Evolutionary conservation across 2,888 invertebrate species (phyloP), one percentile per base, ranked within the genome.

Genomic region (Parnassius mnemosyne): DNA sequence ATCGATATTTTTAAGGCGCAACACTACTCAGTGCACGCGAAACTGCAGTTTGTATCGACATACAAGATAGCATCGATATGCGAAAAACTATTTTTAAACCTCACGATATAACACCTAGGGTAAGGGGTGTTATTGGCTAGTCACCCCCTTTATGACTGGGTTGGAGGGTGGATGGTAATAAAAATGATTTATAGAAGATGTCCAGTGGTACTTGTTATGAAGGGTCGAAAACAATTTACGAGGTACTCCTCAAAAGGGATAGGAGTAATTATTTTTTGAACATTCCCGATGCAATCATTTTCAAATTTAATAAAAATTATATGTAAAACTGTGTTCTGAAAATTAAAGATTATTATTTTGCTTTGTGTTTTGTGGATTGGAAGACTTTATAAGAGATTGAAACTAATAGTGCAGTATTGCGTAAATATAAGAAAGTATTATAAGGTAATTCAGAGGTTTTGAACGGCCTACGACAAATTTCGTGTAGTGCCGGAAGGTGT

Each of bases 101-200:
- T 78, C 74, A 78, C 74, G 74, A 77, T 77, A 80, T 74, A 76
- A 69, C 73, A 74, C 73, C 72, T 69, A 57, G 69, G 75, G 77
- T 72, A 76, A 74, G 70, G 73, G 75, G 68, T 69, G 69, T 78
- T 82, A 83, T 79, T 51, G 76, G 83, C 82, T 69, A 79, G 82
- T 84, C 84, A 85, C 80, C 80, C 79, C 81, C 79, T 68, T 75
- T 71, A 74, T 49, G 13, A 13, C 49, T 74, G 74, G 75, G 76
- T 67, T 65, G 66, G 70, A 73, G 79, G 76, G 78, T 65, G 71
- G 74, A 70, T 69, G 76, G 83, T 83, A 84, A 85, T 87, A 89
- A 89, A 89, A 87, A 88, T 89, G 89, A 91, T 91, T 90, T 89
- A 91, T 89, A 77, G 76, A 78, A 80, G 78, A 85, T 85, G 88